phyloP scores from a whole-genome alignment of 2,113 vertebrate species.

The Spea bombifrons region DNA sequence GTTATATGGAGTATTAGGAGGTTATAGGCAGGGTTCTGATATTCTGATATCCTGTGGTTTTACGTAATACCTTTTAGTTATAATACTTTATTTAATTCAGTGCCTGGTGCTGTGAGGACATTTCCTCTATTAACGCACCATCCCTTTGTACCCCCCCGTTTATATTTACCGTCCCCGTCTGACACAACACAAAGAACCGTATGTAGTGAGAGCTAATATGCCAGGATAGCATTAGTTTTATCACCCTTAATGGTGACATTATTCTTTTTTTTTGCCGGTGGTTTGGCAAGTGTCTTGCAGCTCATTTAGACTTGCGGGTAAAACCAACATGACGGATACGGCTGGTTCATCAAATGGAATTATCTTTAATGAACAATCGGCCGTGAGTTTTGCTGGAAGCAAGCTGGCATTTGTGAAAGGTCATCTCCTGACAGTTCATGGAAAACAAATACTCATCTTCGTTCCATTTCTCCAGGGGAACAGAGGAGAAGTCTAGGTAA shows the following conservation, averaged over 20 bases:
- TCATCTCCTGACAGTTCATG: slow-evolving; percentile 19
- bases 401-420: slow-evolving; percentile 38
- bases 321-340: slow-evolving; percentile 14
- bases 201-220: background rate
- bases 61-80: too few relatives aligned
- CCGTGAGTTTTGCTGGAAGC: slow-evolving; percentile 25
- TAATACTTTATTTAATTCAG: too few relatives aligned
- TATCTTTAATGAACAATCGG: slow-evolving; percentile 38
- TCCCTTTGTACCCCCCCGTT: background rate
- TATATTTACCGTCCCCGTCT: background rate
- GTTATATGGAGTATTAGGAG: background rate
- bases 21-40: background rate
- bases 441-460: slow-evolving; percentile 31
- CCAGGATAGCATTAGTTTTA: background rate
- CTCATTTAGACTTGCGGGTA: slow-evolving; percentile 2
- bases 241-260: background rate
- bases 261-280: background rate
- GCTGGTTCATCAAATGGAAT: slow-evolving; percentile 43
- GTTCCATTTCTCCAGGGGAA: slow-evolving; percentile 1
- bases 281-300: background rate
- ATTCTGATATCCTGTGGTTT: too few relatives aligned
- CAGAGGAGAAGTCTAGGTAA: slow-evolving; percentile 4
- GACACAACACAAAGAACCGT: background rate
- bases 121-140: background rate
- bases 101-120: background rate